Percentiles rank a stretch among this genome's conserved stretches.
These are phyloP conservation scores for Lamprotornis superbus DNA, from an alignment of 2,113 vertebrate species.

Conservation along the genomic window DNA sequence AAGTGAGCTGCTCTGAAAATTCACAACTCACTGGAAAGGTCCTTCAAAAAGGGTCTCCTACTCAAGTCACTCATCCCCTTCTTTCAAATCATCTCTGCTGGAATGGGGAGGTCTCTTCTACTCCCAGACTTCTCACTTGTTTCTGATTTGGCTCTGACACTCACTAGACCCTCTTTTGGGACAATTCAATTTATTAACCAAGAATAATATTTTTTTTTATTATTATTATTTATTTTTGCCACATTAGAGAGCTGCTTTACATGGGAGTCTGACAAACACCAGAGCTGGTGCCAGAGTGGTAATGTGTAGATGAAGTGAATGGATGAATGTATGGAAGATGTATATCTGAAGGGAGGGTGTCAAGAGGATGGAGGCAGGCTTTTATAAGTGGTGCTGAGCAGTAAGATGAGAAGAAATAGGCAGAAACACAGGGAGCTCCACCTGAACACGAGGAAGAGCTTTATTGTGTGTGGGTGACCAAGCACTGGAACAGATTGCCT, in stretches of 20 bases:
- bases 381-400: accelerated
- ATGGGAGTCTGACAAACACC: background rate
- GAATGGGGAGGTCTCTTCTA: background rate
- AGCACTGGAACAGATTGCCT: background rate
- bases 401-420: background rate
- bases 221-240: background rate
- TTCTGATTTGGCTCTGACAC: background rate
- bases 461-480: background rate
- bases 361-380: background rate
- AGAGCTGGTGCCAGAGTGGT: background rate
- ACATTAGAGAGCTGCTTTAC: background rate
- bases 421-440: background rate
- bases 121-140: background rate
- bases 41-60: background rate
- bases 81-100: background rate
- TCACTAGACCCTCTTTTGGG: background rate
- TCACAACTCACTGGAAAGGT: background rate
- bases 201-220: background rate
- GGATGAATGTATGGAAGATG: background rate
- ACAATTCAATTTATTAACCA: background rate
- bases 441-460: background rate
- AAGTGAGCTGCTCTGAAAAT: background rate
- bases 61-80: background rate
- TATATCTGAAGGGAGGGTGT: background rate
- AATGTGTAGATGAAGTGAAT: background rate